Evolutionary conservation across 2,113 vertebrate species (phyloP).

Genomic region (Promerops cafer): DNA sequence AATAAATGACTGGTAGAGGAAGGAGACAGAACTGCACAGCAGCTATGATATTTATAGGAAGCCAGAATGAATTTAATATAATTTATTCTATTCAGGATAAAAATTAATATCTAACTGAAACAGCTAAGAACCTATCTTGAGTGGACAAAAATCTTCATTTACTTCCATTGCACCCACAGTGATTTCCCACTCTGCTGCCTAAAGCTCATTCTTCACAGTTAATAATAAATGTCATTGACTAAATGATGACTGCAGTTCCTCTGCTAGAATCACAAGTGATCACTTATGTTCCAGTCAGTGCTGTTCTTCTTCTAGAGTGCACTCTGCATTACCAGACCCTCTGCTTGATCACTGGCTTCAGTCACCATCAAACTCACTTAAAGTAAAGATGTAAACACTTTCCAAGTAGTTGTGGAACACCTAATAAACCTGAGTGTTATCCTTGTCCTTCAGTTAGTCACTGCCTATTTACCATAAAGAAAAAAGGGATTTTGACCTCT

Average conservation of each 20-base stretch:
- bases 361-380: background rate
- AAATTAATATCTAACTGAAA: background rate
- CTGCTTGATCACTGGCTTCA: background rate
- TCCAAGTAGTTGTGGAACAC: background rate
- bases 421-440: background rate
- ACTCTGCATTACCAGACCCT: background rate
- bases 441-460: background rate
- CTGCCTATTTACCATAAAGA: background rate
- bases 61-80: background rate
- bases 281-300: background rate
- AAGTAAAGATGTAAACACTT: background rate
- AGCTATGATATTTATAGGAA: background rate
- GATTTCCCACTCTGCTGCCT: background rate
- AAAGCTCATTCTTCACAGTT: conserved; percentile 29
- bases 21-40: background rate
- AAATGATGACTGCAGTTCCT: conserved; percentile 29
- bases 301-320: background rate
- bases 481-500: conserved; percentile 24
- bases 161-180: background rate
- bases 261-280: background rate
- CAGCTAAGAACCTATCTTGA: background rate
- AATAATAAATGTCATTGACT: conserved; percentile 45
- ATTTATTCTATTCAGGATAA: background rate
- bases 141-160: conserved; percentile 19
- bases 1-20: background rate